phyloP scores from a whole-genome alignment of 1,140 invertebrate species.

The Drosophila neocordata region DNA sequence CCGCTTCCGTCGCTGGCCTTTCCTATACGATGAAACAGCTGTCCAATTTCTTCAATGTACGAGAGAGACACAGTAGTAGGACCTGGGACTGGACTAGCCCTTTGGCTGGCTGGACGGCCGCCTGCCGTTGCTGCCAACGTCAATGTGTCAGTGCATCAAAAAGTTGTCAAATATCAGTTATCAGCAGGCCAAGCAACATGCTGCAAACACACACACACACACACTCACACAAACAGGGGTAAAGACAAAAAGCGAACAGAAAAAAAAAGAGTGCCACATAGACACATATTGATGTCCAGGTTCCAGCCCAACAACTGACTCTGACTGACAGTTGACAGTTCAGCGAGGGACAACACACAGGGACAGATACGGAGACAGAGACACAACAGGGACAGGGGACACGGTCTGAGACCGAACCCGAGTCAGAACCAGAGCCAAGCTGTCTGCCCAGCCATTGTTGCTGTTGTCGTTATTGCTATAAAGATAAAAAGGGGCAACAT shows the following conservation, averaged over 20 bases:
- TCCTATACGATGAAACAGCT: conserved; percentile 46
- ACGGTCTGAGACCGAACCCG: conserved; percentile 17
- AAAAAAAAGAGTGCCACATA: conserved; percentile 36
- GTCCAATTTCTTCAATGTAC: conserved; percentile 72
- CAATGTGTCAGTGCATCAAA: conserved; percentile 64
- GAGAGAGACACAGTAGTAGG: not conserved
- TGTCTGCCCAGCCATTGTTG: conserved; percentile 55
- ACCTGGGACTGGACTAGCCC: conserved; percentile 19
- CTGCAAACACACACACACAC: conserved; percentile 52
- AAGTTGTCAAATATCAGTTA: conserved; percentile 80
- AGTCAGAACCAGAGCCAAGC: conserved; percentile 53
- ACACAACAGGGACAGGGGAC: not conserved
- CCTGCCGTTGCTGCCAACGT: conserved; percentile 69
- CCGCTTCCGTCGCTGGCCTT: not conserved
- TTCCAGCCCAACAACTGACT: conserved; percentile 39
- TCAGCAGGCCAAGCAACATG: conserved; percentile 74
- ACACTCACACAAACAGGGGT: not conserved
- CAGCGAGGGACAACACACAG: conserved; percentile 48
- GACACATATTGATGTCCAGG: conserved; percentile 68
- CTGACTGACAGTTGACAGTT: conserved; percentile 79
- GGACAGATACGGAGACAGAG: conserved; percentile 5
- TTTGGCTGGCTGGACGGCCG: conserved; percentile 34
- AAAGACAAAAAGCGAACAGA: conserved; percentile 10
- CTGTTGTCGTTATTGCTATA: conserved; percentile 42
- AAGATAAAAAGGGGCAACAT: conserved; percentile 65